These are phyloP conservation scores for Drosophila melanogaster DNA, from an alignment of 1,140 invertebrate genomes.

Conservation along the genomic window Release_6_plus_ISO1_MT NT_033777.3:18286501-18287000, in stretches of 20 bases:
- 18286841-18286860: constrained; percentile 1
- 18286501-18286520: constrained; percentile 89
- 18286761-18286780: background rate
- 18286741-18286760: background rate
- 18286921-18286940: background rate
- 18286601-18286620: constrained; percentile 23
- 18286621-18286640: constrained; percentile 12
- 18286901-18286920: constrained; percentile 24
- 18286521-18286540: constrained; percentile 89
- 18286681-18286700: background rate
- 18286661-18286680: constrained; percentile 17
- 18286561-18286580: constrained; percentile 4
- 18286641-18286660: constrained; percentile 32
- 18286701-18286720: constrained; percentile 14
- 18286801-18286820: background rate
- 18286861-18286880: constrained; percentile 30
- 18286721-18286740: background rate
- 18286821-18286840: background rate
- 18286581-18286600: constrained; percentile 20
- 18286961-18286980: constrained; percentile 74
- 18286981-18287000: constrained; percentile 56
- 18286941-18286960: constrained; percentile 54
- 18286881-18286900: constrained; percentile 56
- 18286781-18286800: background rate
- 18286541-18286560: constrained; percentile 83